Percentiles rank a stretch among this genome's conserved stretches.
phyloP scores from a whole-genome alignment of 30 jellyfish, hydroid and myxozoan species.

The Clytia hemisphaerica region DNA sequence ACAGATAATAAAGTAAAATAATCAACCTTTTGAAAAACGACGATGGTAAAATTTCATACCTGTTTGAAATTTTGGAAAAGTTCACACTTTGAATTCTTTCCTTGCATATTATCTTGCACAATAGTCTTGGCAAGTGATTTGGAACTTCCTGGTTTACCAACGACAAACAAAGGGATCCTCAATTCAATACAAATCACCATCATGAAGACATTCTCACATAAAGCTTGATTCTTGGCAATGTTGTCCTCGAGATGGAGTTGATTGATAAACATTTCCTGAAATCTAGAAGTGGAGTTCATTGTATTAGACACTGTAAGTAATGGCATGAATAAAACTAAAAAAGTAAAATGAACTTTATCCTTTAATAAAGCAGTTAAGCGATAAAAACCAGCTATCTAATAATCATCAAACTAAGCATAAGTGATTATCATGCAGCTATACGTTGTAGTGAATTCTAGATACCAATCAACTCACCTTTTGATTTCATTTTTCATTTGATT shows the following conservation, averaged over 20 bases:
- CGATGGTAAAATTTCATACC: slow-evolving; percentile 10
- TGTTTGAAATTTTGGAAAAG: slow-evolving; percentile 56
- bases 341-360: neutral
- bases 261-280: slow-evolving; percentile 55
- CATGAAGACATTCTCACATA: slow-evolving; percentile 68
- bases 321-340: neutral
- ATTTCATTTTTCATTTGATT: slow-evolving; percentile 41
- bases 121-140: slow-evolving; percentile 64
- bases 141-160: slow-evolving; percentile 75
- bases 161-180: slow-evolving; percentile 72
- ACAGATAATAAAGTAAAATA: no score
- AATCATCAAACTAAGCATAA: no score
- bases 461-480: slow-evolving; percentile 21
- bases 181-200: slow-evolving; percentile 74
- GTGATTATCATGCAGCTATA: no score
- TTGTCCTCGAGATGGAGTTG: slow-evolving; percentile 56
- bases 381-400: neutral
- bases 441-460: no score
- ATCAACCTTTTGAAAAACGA: neutral
- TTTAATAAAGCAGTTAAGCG: neutral
- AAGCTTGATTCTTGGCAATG: slow-evolving; percentile 62
- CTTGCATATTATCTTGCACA: slow-evolving; percentile 75
- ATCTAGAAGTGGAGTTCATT: no score
- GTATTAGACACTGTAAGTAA: no score
- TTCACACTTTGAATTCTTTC: slow-evolving; percentile 48